Evolutionary conservation across 2,113 vertebrate species (phyloP).

Genomic region (Microcebus griseorufus): DNA sequence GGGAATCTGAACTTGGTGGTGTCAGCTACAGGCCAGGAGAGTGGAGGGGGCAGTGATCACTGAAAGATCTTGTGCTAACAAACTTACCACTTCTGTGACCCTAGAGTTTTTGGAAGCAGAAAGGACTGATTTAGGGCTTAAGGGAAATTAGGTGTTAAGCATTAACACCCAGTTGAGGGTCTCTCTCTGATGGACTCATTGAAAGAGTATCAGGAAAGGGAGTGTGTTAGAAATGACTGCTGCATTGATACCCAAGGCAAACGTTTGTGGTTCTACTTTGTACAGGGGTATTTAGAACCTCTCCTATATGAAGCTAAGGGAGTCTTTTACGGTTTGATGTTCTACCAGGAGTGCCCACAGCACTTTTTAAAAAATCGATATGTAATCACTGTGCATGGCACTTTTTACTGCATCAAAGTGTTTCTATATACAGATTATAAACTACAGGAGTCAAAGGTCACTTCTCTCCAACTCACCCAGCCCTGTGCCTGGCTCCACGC

Average conservation of each 20-base stretch:
- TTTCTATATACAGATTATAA: background rate
- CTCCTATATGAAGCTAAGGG: background rate
- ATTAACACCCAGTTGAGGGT: background rate
- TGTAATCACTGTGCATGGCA: background rate
- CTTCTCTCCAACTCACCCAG: background rate
- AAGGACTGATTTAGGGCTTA: background rate
- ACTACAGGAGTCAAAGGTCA: rapidly evolving
- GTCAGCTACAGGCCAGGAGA: rapidly evolving
- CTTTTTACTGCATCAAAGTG: background rate
- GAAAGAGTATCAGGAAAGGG: background rate
- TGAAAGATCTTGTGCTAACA: background rate
- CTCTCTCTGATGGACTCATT: background rate
- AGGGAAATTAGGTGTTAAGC: background rate
- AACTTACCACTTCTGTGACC: background rate
- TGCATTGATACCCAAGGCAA: background rate
- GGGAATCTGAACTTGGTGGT: background rate
- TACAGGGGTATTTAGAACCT: background rate
- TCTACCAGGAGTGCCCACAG: background rate
- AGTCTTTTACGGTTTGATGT: background rate
- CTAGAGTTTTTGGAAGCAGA: background rate
- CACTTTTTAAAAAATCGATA: background rate
- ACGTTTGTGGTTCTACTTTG: background rate
- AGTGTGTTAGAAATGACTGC: background rate
- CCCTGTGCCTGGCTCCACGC: background rate
- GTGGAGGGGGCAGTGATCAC: background rate